Evolutionary conservation across 2,888 invertebrate genomes (phyloP), one percentile per base, ranked within the genome.

Genomic region (Psylliodes chrysocephalus): DNA sequence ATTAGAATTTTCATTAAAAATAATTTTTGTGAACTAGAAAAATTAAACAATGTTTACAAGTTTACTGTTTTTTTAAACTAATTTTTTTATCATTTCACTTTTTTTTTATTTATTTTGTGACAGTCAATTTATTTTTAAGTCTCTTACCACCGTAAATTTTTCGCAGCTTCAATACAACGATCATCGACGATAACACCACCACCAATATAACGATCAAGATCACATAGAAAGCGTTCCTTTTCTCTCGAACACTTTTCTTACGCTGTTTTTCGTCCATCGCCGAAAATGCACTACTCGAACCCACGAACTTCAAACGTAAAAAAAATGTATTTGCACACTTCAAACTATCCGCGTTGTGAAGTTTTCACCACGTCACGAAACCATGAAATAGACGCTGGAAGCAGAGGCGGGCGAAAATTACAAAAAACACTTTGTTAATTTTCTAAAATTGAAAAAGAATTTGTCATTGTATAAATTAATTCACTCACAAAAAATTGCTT

Each of bases 121-220:
- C n/a, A n/a, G n/a, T n/a, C n/a, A n/a, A n/a, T n/a, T n/a, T n/a
- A n/a, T n/a, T n/a, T n/a, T n/a, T n/a, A n/a, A n/a, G n/a, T n/a
- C n/a, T 52, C 68, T 68, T 52, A 68, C 68, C 68, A n/a, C 40
- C 38, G 17, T 38, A 42, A 30, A 66, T 61, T 33, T 40, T 64
- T 8, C 28, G 59, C 46, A 68, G 14, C 30, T 66, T 68, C 25
- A 64, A 57, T n/a, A 64, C 38, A 10, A 68, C 53, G 28, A 68
- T 68, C 8, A 66, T 35, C 0, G 62, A 51, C 14, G 68, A 59
- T 35, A 68, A 40, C 8, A 64, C 10, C 10, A 60, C 49, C 17
- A 68, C 66, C 30, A 56, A 64, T 30, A 62, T 30, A n/a, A 68
- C 47, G 15, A 64, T 66, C n/a, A 64, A 12, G 15, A 68, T 33